Evolutionary conservation across 2,113 vertebrate species (phyloP).

Genomic region (Bubo scandiacus): DNA sequence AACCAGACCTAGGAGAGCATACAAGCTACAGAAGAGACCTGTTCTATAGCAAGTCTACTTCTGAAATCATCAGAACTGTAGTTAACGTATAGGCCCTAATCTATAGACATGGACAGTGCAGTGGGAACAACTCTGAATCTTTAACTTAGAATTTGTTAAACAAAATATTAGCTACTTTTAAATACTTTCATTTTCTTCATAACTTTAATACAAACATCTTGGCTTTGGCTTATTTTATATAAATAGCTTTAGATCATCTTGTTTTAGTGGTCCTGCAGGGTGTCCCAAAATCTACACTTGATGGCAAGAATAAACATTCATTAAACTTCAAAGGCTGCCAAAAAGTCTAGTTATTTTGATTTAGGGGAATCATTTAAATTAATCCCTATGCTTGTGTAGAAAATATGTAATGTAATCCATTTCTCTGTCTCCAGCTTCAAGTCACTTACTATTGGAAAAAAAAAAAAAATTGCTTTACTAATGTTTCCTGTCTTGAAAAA

Average conservation of each 20-base stretch:
- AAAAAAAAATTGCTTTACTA: not conserved
- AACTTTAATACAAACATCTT: not conserved
- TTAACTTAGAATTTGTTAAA: not conserved
- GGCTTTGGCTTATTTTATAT: not conserved
- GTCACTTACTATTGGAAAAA: not conserved
- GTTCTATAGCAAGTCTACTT: not conserved
- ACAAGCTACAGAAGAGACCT: not conserved
- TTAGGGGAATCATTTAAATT: slow-evolving; percentile 62
- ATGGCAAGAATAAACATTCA: slow-evolving; percentile 52
- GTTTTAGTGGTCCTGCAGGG: slow-evolving; percentile 14
- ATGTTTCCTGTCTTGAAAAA: slow-evolving; percentile 13
- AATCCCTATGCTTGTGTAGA: slow-evolving; percentile 37
- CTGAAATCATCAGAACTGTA: not conserved
- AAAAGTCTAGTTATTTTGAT: slow-evolving; percentile 61
- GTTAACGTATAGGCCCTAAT: not conserved
- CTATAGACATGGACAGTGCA: not conserved
- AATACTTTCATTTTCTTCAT: not conserved
- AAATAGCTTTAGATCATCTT: slow-evolving; percentile 22
- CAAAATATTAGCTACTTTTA: not conserved
- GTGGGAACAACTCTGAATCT: not conserved
- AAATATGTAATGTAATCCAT: slow-evolving; percentile 61
- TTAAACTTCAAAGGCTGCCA: slow-evolving; percentile 64
- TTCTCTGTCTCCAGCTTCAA: slow-evolving; percentile 49
- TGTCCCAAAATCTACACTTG: slow-evolving; percentile 40
- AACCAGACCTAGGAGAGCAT: not conserved